Conservation (phyloP, 2,797 vertebrate species). For the Rhynchotus rufescens region DNA sequence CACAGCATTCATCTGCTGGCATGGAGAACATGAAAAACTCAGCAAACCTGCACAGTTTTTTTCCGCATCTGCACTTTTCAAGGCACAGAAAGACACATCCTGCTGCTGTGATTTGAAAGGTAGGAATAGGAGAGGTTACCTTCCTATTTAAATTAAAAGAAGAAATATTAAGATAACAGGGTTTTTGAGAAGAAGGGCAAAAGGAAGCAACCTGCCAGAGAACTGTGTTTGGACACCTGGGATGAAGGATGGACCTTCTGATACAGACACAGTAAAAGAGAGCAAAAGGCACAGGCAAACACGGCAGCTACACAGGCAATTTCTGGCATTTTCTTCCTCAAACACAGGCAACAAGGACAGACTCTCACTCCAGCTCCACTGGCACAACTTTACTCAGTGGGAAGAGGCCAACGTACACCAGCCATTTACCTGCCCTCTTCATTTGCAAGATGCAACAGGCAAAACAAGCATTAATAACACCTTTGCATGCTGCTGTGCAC, state of each 20-base stretch:
- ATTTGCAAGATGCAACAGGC: not conserved
- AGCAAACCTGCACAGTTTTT: not conserved
- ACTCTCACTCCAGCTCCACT: not conserved
- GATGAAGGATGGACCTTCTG: not conserved
- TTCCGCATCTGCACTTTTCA: not conserved
- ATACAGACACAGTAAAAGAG: not conserved
- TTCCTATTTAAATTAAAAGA: not conserved
- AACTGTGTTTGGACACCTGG: not conserved
- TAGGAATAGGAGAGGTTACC: not conserved
- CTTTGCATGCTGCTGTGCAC: not conserved
- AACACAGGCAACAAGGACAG: not conserved
- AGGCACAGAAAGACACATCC: not conserved
- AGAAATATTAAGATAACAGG: not conserved
- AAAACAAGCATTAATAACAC: not conserved
- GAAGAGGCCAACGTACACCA: not conserved
- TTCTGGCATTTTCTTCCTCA: not conserved
- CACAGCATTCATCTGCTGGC: not conserved
- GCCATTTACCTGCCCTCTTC: not conserved
- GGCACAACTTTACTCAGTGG: not conserved
- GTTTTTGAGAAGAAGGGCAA: not conserved
- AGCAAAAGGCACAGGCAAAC: not conserved
- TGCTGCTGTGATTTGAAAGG: not conserved
- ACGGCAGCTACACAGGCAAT: not conserved
- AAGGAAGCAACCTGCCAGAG: not conserved
- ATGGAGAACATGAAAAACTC: not conserved